These are phyloP conservation scores for Pangasius sanitwongsei DNA, from an alignment of 2,797 vertebrate genomes.

Conservation along the genomic window DNA sequence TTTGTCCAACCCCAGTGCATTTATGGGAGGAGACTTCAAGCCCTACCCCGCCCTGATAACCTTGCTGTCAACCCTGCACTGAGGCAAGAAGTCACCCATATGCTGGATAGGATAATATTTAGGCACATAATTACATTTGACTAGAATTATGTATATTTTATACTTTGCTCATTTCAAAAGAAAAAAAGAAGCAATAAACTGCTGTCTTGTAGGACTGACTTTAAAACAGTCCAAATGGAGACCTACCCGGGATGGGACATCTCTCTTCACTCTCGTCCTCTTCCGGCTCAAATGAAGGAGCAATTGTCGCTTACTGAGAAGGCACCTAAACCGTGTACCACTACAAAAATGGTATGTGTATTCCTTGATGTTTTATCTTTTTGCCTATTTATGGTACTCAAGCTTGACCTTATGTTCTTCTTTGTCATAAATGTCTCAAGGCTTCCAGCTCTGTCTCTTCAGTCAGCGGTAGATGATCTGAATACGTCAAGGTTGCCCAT, in stretches of 20 bases:
- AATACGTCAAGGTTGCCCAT: neutral
- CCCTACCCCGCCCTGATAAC: conserved; percentile 74
- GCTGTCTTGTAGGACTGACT: conserved; percentile 70
- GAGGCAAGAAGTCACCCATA: conserved; percentile 63
- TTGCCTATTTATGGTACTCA: neutral
- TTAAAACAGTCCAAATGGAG: conserved; percentile 71
- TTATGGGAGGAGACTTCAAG: conserved; percentile 60
- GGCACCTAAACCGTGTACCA: neutral
- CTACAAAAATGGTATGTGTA: neutral
- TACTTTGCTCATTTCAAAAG: neutral
- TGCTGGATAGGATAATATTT: neutral
- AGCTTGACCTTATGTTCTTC: neutral
- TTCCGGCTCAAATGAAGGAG: conserved; percentile 31
- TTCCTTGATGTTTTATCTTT: neutral
- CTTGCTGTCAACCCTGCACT: conserved; percentile 75
- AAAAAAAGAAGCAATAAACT: neutral
- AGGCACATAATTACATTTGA: neutral
- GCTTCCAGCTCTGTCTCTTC: conserved; percentile 6
- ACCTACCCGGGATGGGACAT: conserved; percentile 70
- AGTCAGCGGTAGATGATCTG: neutral
- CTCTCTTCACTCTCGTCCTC: conserved; percentile 26
- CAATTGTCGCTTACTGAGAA: conserved; percentile 29
- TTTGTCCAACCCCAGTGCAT: conserved; percentile 63
- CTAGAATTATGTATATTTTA: neutral
- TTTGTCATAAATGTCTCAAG: conserved; percentile 8